A percentile compares a stretch with the other conserved stretches of the same genome.
Conservation (phyloP, 1,140 invertebrate species). For the Drosophila fuyamai region DNA sequence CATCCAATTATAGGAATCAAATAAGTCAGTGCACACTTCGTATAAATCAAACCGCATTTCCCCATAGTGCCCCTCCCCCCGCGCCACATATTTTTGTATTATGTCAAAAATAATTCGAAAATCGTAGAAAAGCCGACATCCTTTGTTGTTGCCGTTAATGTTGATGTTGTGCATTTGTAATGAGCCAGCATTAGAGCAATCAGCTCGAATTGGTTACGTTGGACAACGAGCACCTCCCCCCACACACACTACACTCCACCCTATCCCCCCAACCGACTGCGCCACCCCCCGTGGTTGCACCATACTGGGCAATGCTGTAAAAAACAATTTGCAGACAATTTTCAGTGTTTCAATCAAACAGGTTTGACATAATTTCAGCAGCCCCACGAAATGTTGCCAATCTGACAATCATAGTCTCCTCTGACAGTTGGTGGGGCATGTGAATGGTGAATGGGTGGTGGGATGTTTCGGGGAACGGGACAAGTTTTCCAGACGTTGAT, state of each 20-base stretch:
- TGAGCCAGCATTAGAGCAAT: conserved; percentile 53
- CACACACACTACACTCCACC: background rate
- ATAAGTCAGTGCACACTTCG: conserved; percentile 14
- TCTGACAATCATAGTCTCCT: conserved; percentile 26
- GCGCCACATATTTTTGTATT: conserved; percentile 28
- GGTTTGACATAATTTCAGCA: conserved; percentile 73
- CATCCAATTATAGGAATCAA: conserved; percentile 23
- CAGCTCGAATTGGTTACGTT: conserved; percentile 32
- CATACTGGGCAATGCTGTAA: conserved; percentile 38
- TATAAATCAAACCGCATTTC: conserved; percentile 15
- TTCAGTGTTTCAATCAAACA: conserved; percentile 57
- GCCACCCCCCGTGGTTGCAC: conserved; percentile 36
- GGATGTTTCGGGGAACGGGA: conserved; percentile 1
- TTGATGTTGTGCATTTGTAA: conserved; percentile 52
- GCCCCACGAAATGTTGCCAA: conserved; percentile 41
- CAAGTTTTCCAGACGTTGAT: conserved; percentile 36
- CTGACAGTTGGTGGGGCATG: background rate
- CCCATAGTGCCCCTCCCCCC: background rate
- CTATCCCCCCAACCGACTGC: background rate
- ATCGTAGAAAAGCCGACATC: conserved; percentile 35
- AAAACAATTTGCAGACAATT: conserved; percentile 59
- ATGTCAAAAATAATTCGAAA: conserved; percentile 44
- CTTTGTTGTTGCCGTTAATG: conserved; percentile 50
- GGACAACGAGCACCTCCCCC: background rate
- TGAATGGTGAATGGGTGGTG: background rate